Evolutionary conservation across 2,888 invertebrate genomes (phyloP), one percentile per base, ranked within the genome.

Genomic region (Augiades crinisus): DNA sequence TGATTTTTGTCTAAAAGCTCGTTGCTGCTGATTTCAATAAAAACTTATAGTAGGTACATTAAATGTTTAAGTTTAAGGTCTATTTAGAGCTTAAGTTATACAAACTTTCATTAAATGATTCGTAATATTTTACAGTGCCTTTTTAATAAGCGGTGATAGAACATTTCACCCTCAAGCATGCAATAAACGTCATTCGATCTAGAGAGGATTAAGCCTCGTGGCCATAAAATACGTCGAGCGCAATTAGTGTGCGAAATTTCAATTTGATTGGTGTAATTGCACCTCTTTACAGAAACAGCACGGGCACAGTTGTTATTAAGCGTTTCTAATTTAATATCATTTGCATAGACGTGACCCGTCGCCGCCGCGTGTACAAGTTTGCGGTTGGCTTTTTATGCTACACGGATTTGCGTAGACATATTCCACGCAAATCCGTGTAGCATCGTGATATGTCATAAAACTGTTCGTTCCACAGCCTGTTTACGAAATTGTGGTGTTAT

Each of bases 261-360:
- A 79, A 81, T 88, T 88, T 88, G 84, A 88, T 89, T 85, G 84
- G 81, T 87, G 82, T 88, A 89, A 89, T 89, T 85, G 85, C 87
- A 88, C 83, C 85, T 88, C 86, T 86, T 86, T 81, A 80, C 74
- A 67, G 74, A 71, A 74, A 73, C 69, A 69, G 70, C 72, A 71
- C 65, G 55, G 81, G 65, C 85, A 81, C 89, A 89, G 89, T 89
- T 89, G 89, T 81, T 85, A 85, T 84, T 83, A 89, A 89, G 88
- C 84, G 88, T 72, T 88, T 81, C 84, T 85, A 87, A 88, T 89
- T 89, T 87, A 86, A 87, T 82, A 83, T 81, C 73, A 89, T 89
- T 89, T 89, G 89, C 89, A 89, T 89, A 88, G 74, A 86, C 88
- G 86, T 84, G 86, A 86, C 82, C 83, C 68, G 75, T 8, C 62